Evolutionary conservation across 2,888 invertebrate species (phyloP).

Genomic region (Melikaiella ostensackeni): DNA sequence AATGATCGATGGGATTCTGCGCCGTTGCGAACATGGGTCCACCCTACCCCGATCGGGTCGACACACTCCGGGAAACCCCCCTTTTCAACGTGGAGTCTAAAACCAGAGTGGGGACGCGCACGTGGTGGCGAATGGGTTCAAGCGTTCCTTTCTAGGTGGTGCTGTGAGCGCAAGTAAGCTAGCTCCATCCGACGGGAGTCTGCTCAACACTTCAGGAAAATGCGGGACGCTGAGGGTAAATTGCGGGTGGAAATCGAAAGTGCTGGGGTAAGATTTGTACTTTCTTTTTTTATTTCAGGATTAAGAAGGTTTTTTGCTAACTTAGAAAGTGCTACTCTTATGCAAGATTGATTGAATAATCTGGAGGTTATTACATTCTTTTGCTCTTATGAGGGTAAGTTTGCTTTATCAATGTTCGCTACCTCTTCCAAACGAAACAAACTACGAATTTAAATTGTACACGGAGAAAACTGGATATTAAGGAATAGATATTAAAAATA

Average conservation of each 20-base stretch:
- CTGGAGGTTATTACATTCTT: no score
- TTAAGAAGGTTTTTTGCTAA: no score
- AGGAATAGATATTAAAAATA: no score
- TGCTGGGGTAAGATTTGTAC: no score
- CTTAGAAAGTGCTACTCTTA: no score
- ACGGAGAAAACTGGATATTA: no score
- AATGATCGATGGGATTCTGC: constrained; percentile 78
- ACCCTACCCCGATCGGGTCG: constrained; percentile 55
- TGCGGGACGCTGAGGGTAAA: not conserved
- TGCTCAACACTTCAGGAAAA: constrained; percentile 1
- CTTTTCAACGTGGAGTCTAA: constrained; percentile 43
- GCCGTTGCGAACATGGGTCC: constrained; percentile 73
- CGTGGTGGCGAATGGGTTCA: constrained; percentile 66
- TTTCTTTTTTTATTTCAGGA: no score
- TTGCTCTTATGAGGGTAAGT: no score
- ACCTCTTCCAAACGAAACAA: no score
- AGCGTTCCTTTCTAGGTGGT: constrained; percentile 59
- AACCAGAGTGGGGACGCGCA: constrained; percentile 58
- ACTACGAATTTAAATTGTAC: no score
- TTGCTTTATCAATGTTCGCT: no score
- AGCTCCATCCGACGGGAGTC: constrained; percentile 65
- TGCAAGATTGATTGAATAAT: no score
- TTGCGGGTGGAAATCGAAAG: not conserved
- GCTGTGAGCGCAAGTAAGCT: constrained; percentile 38
- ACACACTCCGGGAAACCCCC: constrained; percentile 55